Percentiles rank a stretch among this genome's conserved stretches.
Evolutionary conservation across 2,113 vertebrate species (phyloP).

Genomic region (Phyllostomus hastatus): DNA sequence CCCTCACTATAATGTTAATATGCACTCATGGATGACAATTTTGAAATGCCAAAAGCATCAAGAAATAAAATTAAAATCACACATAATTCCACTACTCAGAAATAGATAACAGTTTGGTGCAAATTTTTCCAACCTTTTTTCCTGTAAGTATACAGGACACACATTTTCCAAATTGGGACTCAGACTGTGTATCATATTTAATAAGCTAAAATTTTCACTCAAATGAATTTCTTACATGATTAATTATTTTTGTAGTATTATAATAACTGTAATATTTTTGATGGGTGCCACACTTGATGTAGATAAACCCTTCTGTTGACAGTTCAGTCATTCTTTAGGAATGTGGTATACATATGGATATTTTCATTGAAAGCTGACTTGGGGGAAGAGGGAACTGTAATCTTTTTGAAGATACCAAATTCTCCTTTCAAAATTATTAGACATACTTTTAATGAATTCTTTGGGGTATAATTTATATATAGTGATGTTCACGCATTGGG

Average conservation of each 20-base stretch:
- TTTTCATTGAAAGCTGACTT: background rate
- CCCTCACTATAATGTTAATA: background rate
- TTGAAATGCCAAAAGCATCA: background rate
- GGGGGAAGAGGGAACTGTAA: background rate
- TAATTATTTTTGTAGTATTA: background rate
- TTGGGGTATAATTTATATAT: background rate
- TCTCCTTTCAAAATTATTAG: background rate
- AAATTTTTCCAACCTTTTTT: background rate
- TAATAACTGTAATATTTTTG: background rate
- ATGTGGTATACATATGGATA: background rate
- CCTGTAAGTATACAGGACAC: background rate
- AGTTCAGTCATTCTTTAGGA: background rate
- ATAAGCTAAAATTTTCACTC: background rate
- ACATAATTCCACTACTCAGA: background rate
- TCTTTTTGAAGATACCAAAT: background rate
- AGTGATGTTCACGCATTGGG: too few relatives aligned
- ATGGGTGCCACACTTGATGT: background rate
- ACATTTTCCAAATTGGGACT: background rate
- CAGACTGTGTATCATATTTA: background rate
- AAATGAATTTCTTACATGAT: background rate
- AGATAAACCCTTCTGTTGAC: background rate
- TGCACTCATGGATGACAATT: background rate
- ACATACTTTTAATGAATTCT: background rate
- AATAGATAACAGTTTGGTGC: background rate
- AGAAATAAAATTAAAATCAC: background rate